phyloP scores from a whole-genome alignment of 92 coral and sea anemone species.

The Virgularia gustaviana region DNA sequence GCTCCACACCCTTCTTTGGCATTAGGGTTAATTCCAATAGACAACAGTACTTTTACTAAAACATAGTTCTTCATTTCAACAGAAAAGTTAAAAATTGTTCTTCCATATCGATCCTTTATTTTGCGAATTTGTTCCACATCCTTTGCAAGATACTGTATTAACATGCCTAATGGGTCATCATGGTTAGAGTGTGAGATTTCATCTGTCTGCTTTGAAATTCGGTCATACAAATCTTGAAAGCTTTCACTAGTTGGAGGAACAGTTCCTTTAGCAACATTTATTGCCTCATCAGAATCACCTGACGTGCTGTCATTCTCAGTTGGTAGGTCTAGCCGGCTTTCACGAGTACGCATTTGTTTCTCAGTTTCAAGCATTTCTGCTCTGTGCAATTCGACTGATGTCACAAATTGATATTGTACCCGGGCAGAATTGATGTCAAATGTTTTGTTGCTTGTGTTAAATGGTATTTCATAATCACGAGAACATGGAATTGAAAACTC shows the following conservation, averaged over 20 bases:
- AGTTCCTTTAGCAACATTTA: neutral
- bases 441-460: conserved; percentile 22
- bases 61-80: conserved; percentile 27
- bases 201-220: neutral
- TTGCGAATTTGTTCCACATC: neutral
- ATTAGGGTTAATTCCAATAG: conserved; percentile 47
- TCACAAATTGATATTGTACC: conserved; percentile 30
- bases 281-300: neutral
- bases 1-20: conserved; percentile 53
- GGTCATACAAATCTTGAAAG: neutral
- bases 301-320: neutral
- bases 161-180: neutral
- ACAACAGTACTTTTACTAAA: conserved; percentile 34
- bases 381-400: neutral
- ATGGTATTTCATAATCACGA: conserved; percentile 33
- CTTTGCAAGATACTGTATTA: neutral
- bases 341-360: neutral
- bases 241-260: neutral
- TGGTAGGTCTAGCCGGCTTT: neutral
- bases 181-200: neutral
- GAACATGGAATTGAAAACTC: conserved; percentile 44
- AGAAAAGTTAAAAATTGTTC: conserved; percentile 11
- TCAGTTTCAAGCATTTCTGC: neutral
- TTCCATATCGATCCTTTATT: conserved; percentile 4
- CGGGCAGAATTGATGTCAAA: conserved; percentile 40